Evolutionary conservation across 2,888 invertebrate genomes (phyloP).

Genomic region (Lithosia quadra): DNA sequence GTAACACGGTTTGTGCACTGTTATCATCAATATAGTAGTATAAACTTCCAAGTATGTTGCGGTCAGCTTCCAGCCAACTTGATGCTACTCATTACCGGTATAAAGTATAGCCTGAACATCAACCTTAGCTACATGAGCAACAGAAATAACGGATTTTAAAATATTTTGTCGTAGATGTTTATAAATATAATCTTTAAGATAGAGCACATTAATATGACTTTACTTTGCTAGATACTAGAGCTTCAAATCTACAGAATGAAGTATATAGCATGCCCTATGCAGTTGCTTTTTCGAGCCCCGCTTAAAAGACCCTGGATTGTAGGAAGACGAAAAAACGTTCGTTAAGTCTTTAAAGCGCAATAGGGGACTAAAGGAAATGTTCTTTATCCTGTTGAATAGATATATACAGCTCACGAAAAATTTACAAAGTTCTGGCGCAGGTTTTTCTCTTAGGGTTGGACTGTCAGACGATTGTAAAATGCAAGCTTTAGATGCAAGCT

Average conservation of each 20-base stretch:
- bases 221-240: neutral
- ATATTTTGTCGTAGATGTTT: neutral
- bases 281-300: no score
- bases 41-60: slow-evolving; percentile 18
- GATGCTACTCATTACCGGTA: slow-evolving; percentile 18
- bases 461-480: no score
- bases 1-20: neutral
- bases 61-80: slow-evolving; percentile 18
- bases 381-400: no score
- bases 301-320: no score
- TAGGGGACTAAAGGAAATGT: no score
- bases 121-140: neutral
- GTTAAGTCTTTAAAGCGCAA: no score
- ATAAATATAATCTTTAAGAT: neutral
- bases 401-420: no score
- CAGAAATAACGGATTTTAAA: neutral
- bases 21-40: neutral
- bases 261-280: no score
- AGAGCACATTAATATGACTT: neutral
- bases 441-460: no score
- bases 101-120: slow-evolving; percentile 15
- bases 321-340: no score
- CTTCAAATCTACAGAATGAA: neutral
- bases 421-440: no score
- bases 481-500: no score